Base-by-base conservation (phyloP, 2,797 vertebrate species). In the Acanthurus leucopareius region DNA sequence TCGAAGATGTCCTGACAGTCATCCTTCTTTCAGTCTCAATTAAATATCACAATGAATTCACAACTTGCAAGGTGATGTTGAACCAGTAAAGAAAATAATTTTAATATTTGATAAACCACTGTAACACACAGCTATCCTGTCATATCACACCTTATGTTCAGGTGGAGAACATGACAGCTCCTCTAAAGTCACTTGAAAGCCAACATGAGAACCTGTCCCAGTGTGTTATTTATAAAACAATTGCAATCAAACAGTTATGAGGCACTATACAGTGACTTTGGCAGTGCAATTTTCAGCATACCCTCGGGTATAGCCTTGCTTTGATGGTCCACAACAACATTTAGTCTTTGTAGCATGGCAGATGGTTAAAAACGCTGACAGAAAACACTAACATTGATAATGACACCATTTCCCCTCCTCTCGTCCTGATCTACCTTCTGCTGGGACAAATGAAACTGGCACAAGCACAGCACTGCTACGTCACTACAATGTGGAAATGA, bases 1-100 rank as follows among this genome's bases (percentile, higher is more conserved):
- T 32, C 14, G 15, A 7, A 35, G 4, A 28, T 17, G 16, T 54
- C 17, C 47, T 13, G 51, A 49, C 22, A 20, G 6, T 6, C n/a
- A 32, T 17, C 2, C 9, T 13, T 7, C 19, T 10, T n/a, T 32
- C 28, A 32, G 28, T 5, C 28, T n/a, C 11, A 7, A 14, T 54
- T 28, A 19, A 11, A 9, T 7, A 32, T 35, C 35, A 62, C 20
- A 79, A 74, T 40, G 57, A 86, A 79, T 68, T 75, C 67, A 83
- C 75, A 40, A 77, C 35, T 56, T 14, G 11, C 57, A 88, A 83
- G 59, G 61, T 81, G 65, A 78, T 72, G 62, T 88, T 88, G 83
- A 91, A 91, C 89, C 82, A 89, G 88, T 94, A 92, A 93, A 90
- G 88, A 94, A 95, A 94, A 93, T 92, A 90, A 85, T 89, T 93